Percentiles rank a stretch among this genome's conserved stretches.
phyloP scores from a whole-genome alignment of 2,797 vertebrate species.

The Saxicola maurus region DNA sequence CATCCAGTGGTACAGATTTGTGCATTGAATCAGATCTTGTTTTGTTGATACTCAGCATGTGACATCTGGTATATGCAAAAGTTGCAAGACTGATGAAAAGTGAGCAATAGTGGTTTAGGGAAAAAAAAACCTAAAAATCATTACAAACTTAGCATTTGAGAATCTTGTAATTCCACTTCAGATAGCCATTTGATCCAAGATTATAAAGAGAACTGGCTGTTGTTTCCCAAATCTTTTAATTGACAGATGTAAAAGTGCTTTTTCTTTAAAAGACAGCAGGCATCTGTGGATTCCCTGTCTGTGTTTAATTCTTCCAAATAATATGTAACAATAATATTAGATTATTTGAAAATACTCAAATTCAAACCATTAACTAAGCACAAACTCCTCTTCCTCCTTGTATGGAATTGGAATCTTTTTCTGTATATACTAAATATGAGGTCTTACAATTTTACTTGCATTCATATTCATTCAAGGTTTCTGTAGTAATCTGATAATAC shows the following conservation, averaged over 20 bases:
- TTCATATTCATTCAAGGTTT: background rate
- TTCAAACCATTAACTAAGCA: background rate
- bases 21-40: background rate
- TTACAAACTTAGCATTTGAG: background rate
- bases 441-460: background rate
- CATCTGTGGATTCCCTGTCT: background rate
- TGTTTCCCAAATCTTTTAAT: background rate
- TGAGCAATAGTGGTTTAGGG: background rate
- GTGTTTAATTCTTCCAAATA: background rate
- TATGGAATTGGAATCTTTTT: background rate
- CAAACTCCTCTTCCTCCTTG: background rate
- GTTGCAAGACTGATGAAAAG: background rate
- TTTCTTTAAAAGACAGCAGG: background rate
- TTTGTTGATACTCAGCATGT: background rate
- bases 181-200: background rate
- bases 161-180: background rate
- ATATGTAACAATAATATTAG: background rate
- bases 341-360: background rate
- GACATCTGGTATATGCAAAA: background rate
- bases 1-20: background rate
- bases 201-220: background rate
- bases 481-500: background rate
- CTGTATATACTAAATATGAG: background rate
- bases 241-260: background rate
- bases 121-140: background rate